These are phyloP conservation scores for Bambusicola thoracicus DNA, from an alignment of 2,113 vertebrate genomes.

Conservation along the genomic window DNA sequence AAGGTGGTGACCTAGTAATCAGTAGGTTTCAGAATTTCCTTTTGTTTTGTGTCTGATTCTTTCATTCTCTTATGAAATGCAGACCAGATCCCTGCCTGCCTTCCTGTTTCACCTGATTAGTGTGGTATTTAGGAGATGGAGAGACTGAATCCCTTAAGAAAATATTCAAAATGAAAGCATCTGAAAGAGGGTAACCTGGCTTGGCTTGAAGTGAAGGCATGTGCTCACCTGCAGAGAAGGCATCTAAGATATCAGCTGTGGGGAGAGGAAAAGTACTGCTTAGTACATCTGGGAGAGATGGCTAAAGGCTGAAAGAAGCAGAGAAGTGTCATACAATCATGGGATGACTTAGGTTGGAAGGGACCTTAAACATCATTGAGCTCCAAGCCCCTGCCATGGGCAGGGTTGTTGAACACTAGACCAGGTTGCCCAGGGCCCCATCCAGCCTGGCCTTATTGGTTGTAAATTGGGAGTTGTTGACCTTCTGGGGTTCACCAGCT, in stretches of 20 bases:
- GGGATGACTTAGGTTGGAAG: too few relatives aligned
- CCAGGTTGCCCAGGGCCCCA: too few relatives aligned
- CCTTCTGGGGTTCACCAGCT: not conserved
- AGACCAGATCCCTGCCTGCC: not conserved
- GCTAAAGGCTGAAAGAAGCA: not conserved
- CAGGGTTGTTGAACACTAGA: too few relatives aligned
- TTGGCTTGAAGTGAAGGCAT: not conserved
- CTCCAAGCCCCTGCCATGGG: too few relatives aligned
- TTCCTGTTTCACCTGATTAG: not conserved
- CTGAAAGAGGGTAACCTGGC: not conserved
- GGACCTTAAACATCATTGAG: too few relatives aligned
- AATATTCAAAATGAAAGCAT: not conserved
- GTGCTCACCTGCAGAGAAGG: not conserved
- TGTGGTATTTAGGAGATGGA: not conserved
- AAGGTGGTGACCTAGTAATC: not conserved
- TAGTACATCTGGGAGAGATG: not conserved
- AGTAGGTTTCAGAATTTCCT: not conserved
- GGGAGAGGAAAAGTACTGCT: not conserved
- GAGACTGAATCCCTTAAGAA: not conserved
- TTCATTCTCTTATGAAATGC: not conserved
- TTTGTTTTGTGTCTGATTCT: not conserved
- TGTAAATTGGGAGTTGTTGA: not conserved
- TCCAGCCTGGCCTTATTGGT: not conserved
- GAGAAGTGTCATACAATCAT: too few relatives aligned
- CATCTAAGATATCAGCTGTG: not conserved